Percentiles rank a stretch among this genome's conserved stretches.
Evolutionary conservation across 1,140 invertebrate species (phyloP).

Genomic region (Laupala kohalensis): DNA sequence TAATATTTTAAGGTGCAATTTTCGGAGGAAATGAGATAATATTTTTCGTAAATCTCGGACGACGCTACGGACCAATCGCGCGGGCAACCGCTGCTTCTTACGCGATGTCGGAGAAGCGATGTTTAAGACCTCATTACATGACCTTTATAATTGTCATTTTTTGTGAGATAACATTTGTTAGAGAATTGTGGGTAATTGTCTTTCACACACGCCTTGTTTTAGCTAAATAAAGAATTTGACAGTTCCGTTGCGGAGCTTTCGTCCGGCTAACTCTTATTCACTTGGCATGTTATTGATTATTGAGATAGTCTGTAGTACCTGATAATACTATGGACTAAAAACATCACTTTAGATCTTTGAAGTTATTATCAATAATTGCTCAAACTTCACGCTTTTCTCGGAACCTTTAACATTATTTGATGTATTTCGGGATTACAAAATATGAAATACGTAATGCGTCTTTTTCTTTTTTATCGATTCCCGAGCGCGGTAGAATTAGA

Average conservation of each 20-base stretch:
- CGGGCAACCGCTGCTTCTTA: background rate
- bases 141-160: too few relatives aligned
- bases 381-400: too few relatives aligned
- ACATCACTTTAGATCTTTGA: too few relatives aligned
- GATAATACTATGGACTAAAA: too few relatives aligned
- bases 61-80: background rate
- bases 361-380: too few relatives aligned
- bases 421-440: background rate
- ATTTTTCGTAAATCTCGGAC: background rate
- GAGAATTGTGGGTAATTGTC: too few relatives aligned
- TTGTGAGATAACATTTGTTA: too few relatives aligned
- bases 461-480: background rate
- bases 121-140: background rate
- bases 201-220: too few relatives aligned
- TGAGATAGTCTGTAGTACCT: background rate
- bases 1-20: background rate
- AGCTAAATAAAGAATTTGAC: background rate
- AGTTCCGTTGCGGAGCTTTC: background rate
- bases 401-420: too few relatives aligned
- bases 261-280: background rate
- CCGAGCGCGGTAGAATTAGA: background rate
- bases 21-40: background rate
- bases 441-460: background rate
- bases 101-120: background rate
- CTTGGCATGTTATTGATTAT: background rate